phyloP scores from a whole-genome alignment of 2,888 invertebrate genomes.

The Conops quadrifasciatus region DNA sequence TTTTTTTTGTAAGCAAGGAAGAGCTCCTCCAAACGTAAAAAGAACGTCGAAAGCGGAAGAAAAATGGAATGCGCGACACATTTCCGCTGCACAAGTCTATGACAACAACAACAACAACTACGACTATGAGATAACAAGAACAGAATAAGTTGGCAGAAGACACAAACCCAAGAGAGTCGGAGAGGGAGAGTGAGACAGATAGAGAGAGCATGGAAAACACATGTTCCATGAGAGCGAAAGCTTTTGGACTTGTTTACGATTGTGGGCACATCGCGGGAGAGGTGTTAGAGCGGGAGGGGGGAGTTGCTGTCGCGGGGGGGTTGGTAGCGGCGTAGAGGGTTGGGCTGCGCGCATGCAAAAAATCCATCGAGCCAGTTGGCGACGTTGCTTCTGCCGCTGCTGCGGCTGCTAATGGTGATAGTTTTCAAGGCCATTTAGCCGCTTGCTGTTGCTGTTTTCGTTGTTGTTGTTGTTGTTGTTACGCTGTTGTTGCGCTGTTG shows the following conservation, averaged over 20 bases:
- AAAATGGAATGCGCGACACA: too few relatives aligned
- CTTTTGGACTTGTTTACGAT: neutral
- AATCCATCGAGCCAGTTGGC: neutral
- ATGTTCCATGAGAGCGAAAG: neutral
- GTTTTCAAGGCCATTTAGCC: constrained; percentile 31
- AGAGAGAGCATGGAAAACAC: neutral
- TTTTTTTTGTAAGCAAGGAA: too few relatives aligned
- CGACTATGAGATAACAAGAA: too few relatives aligned
- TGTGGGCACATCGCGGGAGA: neutral
- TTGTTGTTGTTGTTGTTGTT: constrained; percentile 1
- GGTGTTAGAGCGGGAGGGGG: neutral
- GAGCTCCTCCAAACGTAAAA: too few relatives aligned
- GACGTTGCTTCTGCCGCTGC: constrained; percentile 3
- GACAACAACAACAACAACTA: too few relatives aligned
- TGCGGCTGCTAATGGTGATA: neutral
- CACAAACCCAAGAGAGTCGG: neutral
- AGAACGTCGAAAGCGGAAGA: too few relatives aligned
- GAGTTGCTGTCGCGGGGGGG: neutral
- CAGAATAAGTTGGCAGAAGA: too few relatives aligned
- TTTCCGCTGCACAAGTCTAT: too few relatives aligned
- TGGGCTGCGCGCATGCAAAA: neutral
- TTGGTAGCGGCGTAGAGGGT: neutral
- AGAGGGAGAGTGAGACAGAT: neutral
- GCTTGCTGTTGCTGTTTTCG: constrained; percentile 6
- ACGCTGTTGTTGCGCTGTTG: too few relatives aligned